phyloP scores from a whole-genome alignment of 2,888 invertebrate genomes.

The Anodontia alba region DNA sequence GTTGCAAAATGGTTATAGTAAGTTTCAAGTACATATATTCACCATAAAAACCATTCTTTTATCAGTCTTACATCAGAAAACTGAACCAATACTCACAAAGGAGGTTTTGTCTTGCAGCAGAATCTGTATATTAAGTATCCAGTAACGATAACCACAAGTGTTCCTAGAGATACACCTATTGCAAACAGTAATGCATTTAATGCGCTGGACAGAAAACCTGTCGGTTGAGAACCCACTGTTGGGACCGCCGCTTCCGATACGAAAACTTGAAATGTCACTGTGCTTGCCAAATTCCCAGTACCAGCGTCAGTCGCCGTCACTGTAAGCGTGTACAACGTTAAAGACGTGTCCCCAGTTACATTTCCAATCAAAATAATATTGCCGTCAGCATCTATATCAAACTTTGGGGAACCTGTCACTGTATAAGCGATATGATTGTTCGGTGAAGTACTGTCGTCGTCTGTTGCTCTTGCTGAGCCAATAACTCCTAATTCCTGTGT shows the following conservation, averaged over 20 bases:
- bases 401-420: constrained; percentile 37
- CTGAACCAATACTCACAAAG: too few species aligned
- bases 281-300: constrained; percentile 29
- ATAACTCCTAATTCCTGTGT: constrained; percentile 22
- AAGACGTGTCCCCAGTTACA: constrained; percentile 38
- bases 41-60: too few species aligned
- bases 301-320: constrained; percentile 47
- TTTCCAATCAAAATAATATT: constrained; percentile 36
- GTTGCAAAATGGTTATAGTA: too few species aligned
- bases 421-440: constrained; percentile 47
- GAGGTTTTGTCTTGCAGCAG: not conserved
- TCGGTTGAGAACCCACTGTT: not conserved
- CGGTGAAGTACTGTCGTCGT: constrained; percentile 46
- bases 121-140: not conserved
- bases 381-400: constrained; percentile 42
- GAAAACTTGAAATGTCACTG: constrained; percentile 20
- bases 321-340: constrained; percentile 36
- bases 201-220: not conserved
- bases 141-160: not conserved
- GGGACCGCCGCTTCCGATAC: constrained; percentile 17
- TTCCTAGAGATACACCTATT: not conserved
- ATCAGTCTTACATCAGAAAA: too few species aligned
- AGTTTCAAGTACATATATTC: too few species aligned
- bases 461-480: constrained; percentile 33
- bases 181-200: not conserved